Percentiles rank a stretch among this genome's conserved stretches.
phyloP scores from a whole-genome alignment of 2,113 vertebrate genomes.

The Engystomops pustulosus region DNA sequence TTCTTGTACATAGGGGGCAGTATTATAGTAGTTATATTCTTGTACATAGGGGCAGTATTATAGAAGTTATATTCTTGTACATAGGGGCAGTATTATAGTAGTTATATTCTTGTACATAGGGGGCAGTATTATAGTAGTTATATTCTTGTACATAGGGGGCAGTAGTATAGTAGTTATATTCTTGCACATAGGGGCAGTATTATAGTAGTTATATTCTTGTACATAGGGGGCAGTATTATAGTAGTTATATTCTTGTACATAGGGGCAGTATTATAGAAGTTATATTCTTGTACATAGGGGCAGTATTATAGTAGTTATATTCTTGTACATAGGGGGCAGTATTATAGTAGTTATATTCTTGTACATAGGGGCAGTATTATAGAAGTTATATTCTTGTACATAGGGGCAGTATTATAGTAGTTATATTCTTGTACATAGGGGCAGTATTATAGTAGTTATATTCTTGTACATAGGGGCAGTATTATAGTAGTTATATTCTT shows the following conservation, averaged over 20 bases:
- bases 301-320: conserved; percentile 19
- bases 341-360: conserved; percentile 14
- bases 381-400: background rate
- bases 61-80: too few relatives aligned
- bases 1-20: too few relatives aligned
- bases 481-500: conserved; percentile 19
- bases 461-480: background rate
- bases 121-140: too few relatives aligned
- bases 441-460: conserved; percentile 16
- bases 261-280: conserved; percentile 10
- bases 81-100: too few relatives aligned
- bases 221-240: conserved; percentile 1
- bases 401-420: conserved; percentile 4
- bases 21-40: too few relatives aligned
- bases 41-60: too few relatives aligned
- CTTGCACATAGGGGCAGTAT: background rate
- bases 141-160: background rate
- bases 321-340: conserved; percentile 3
- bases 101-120: too few relatives aligned
- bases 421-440: conserved; percentile 1
- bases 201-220: conserved; percentile 9
- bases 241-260: conserved; percentile 1
- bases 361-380: conserved; percentile 6
- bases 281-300: background rate
- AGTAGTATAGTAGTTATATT: conserved; percentile 16